Evolutionary conservation across 2,888 invertebrate genomes (phyloP), one percentile per base, ranked within the genome.

Genomic region (Carabus problematicus): DNA sequence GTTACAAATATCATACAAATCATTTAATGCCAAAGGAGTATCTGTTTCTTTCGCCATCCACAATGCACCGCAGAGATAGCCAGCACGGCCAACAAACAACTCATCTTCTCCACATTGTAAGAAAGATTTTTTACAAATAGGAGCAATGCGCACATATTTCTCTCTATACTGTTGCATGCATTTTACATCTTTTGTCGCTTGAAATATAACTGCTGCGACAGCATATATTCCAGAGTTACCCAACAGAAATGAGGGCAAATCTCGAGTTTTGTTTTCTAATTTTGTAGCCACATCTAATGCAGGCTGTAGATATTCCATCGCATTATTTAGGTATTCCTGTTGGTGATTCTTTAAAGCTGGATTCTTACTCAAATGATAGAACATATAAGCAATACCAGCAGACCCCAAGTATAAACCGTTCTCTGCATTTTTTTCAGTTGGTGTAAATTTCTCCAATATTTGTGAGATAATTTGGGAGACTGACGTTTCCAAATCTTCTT

Each of bases 61-160:
- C 39, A 93, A 79, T 4, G 89, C 88, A 4, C 93, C 94, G 73
- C 90, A 89, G 0, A 95, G 79, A 75, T 91, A 95, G 0, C 95
- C 95, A 52, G 94, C 89, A 71, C 95, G 85, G 0, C 95, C 95
- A 0, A 94, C 93, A 76, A 95, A 89, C 18, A 94, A 82, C 79
- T 95, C 95, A 81, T 95, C 94, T 41, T 91, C 91, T 14, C 91
- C 91, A 76, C 86, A 86, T 76, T 85, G 85, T 9, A 88, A 81
- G 75, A 89, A 90, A 72, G 83, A 79, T 62, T 86, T 84, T 74
- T 85, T 84, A 75, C 87, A 87, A 47, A 82, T 76, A 12, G 75
- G 76, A 12, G 80, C 82, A n/a, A 80, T 77, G 12, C 79, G 76
- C 18, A 80, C 77, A 76, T 84, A 88, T 60, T 81, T 77, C 45